Conservation (phyloP, 1,140 invertebrate genomes). For the Lepeophtheirus salmonis region DNA sequence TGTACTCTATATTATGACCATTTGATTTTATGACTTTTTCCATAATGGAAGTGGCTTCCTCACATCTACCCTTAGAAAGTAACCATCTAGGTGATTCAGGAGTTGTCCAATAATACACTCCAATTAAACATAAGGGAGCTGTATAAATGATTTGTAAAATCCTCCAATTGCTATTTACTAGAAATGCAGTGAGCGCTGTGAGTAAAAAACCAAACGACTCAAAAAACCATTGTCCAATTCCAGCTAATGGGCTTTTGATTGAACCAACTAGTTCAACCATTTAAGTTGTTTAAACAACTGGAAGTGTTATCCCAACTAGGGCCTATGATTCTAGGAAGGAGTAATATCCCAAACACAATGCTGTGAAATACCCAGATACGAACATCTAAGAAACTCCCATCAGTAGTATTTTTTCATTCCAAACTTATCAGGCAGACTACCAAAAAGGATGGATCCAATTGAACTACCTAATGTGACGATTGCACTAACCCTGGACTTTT, state of each 20-base stretch:
- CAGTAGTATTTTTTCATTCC: slow-evolving; percentile 51
- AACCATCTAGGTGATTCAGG: slow-evolving; percentile 23
- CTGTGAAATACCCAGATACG: slow-evolving; percentile 41
- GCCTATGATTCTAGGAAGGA: slow-evolving; percentile 44
- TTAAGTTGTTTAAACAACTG: slow-evolving; percentile 54
- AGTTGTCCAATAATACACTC: slow-evolving; percentile 19
- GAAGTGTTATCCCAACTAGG: slow-evolving; percentile 49
- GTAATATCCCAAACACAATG: slow-evolving; percentile 45
- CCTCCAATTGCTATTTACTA: slow-evolving; percentile 12
- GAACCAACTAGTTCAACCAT: slow-evolving; percentile 34
- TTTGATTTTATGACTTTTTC: slow-evolving; percentile 25
- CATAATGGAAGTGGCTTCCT: slow-evolving; percentile 23
- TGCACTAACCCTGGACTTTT: slow-evolving; percentile 48
- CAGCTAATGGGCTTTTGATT: slow-evolving; percentile 19
- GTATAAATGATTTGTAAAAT: slow-evolving; percentile 11
- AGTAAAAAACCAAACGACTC: slow-evolving; percentile 12
- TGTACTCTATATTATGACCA: slow-evolving; percentile 15
- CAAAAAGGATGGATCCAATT: slow-evolving; percentile 53
- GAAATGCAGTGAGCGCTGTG: slow-evolving; percentile 6
- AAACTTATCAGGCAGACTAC: slow-evolving; percentile 56
- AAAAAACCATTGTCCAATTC: slow-evolving; percentile 11
- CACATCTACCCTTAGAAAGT: slow-evolving; percentile 19
- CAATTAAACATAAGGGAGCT: slow-evolving; percentile 1
- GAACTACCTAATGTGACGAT: slow-evolving; percentile 63
- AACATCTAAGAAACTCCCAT: slow-evolving; percentile 46